phyloP scores from a whole-genome alignment of 2,113 vertebrate species.

The Tapirus terrestris region DNA sequence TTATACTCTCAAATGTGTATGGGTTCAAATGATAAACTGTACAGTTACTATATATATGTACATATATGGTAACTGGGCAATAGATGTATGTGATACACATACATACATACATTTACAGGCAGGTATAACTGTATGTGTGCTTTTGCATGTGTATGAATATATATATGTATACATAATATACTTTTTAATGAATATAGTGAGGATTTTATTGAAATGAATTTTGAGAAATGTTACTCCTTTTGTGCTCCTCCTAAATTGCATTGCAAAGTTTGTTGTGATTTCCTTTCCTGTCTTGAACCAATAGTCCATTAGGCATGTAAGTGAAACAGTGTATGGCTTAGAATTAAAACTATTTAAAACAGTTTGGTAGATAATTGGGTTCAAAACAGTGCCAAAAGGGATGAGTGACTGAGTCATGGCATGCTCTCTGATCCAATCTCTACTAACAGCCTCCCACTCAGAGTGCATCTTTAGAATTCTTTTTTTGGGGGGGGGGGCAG shows the following conservation, averaged over 20 bases:
- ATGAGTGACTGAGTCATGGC: background rate
- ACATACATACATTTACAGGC: background rate
- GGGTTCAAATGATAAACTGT: background rate
- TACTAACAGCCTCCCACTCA: background rate
- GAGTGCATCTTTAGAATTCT: background rate
- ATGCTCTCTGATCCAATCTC: background rate
- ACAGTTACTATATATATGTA: rapidly evolving
- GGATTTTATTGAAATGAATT: background rate
- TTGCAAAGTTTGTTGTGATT: background rate
- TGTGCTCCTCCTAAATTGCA: background rate
- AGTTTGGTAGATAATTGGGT: background rate
- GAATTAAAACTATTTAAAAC: background rate
- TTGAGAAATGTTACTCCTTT: background rate
- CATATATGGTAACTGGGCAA: background rate
- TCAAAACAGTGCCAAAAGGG: background rate
- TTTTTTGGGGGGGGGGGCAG: background rate
- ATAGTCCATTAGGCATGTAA: background rate
- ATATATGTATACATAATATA: background rate
- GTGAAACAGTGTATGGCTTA: background rate
- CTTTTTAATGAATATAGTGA: background rate
- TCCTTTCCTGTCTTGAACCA: background rate
- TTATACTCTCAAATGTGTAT: background rate
- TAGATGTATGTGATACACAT: too few relatives aligned
- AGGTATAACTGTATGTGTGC: too few relatives aligned
- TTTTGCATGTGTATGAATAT: background rate